These are phyloP conservation scores for Salmo trutta DNA, from an alignment of 2,797 vertebrate species.

Conservation along the genomic window DNA sequence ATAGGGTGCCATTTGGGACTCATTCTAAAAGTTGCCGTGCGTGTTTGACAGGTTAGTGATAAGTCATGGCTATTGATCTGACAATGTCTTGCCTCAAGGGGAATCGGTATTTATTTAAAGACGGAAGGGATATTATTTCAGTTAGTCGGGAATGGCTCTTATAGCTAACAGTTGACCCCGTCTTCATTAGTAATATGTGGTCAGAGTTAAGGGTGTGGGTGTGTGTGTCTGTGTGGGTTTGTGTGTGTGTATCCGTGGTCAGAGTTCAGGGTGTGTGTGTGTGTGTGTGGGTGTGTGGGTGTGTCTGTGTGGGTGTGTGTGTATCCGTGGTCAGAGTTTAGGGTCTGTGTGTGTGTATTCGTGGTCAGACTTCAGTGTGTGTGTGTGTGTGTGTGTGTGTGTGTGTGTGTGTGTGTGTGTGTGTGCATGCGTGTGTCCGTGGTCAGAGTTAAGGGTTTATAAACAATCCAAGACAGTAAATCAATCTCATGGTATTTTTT, in stretches of 20 bases:
- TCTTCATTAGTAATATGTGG: constrained; percentile 23
- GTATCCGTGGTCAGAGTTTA: too few relatives aligned
- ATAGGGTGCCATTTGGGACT: not conserved
- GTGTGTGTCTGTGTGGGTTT: too few relatives aligned
- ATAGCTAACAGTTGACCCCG: constrained; percentile 6
- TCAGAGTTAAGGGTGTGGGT: not conserved
- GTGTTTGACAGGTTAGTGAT: constrained; percentile 4
- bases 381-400: too few relatives aligned
- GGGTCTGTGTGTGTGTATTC: not conserved
- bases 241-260: not conserved
- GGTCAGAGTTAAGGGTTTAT: not conserved
- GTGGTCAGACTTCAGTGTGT: not conserved
- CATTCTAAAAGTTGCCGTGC: constrained; percentile 20
- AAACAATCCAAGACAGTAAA: constrained; percentile 33
- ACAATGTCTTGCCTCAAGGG: constrained; percentile 24
- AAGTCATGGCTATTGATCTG: constrained; percentile 36
- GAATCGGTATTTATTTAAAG: constrained; percentile 42
- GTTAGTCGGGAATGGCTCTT: constrained; percentile 20
- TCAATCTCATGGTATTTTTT: constrained; percentile 24
- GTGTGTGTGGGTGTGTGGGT: not conserved
- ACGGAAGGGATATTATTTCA: constrained; percentile 13
- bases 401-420: not conserved
- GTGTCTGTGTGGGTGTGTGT: too few relatives aligned
- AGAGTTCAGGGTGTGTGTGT: not conserved
- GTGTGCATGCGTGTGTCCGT: not conserved